Base-by-base conservation (phyloP, 92 coral and sea anemone genomes). In the Heliopora coerulea region DNA sequence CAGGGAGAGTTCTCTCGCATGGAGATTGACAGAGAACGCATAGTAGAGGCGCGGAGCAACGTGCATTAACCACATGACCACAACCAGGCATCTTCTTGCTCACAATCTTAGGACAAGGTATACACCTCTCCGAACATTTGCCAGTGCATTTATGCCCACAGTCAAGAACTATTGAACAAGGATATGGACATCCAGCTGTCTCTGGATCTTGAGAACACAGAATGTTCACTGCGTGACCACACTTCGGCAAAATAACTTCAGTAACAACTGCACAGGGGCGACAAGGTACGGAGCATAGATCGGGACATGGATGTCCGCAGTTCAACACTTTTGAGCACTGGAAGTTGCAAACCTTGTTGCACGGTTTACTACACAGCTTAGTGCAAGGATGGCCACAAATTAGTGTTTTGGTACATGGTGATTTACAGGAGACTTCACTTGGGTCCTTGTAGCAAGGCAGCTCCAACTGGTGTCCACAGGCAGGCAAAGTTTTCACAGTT, bases 41-140 rank as follows among this genome's bases (percentile, higher is more conserved):
- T 4, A n/a, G 28, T 1, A 79, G 86, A 19, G 66, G 31, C 40
- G 81, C 62, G 4, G 61, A 81, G 59, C 96, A 90, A 2, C 88
- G 92, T 12, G 88, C 89, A 14, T 75, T 21, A 73, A 87, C 89
- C 0, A n/a, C 1, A 64, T 90, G 96, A n/a, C 75, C 78, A 63
- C 96, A 90, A 0, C 7, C 40, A n/a, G 86, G 88, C 2, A 90
- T 79, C 11, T 4, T 37, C 42, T 11, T 4, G 11, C 42, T 4
- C 6, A 37, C 42, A 37, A 4, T 37, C 11, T 11, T 37, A 4
- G 6, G 42, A 11, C 42, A 37, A 4, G 42, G 42, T 4, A 37
- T 37, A 37, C 42, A 37, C 42, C 11, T 37, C 42, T 37, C 6
- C 11, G 42, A 37, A 11, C 42, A 37, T 4, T 37, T 4, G 11